Evolutionary conservation across 2,797 vertebrate species (phyloP), one percentile per base, ranked within the genome.

Genomic region (Macrochelys suwanniensis): DNA sequence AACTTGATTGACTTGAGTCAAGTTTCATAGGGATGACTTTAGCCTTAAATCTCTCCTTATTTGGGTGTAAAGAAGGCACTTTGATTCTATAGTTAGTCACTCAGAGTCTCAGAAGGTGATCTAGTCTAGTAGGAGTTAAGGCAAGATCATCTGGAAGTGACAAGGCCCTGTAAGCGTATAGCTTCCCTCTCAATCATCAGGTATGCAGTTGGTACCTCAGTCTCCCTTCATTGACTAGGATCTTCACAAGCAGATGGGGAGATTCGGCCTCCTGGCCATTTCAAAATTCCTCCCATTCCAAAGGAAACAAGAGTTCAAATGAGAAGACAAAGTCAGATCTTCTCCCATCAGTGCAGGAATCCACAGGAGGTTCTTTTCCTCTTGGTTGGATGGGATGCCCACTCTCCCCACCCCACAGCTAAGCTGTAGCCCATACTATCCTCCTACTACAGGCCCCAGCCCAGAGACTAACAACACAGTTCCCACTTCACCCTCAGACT

Each of bases 101-200:
- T 89, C 1, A 57, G 31, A 4, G 0, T 26, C 5, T 0, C 6
- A 79, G 26, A 84, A 31, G 82, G 1, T 4, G 31, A 84, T 37
- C 68, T 42, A 76, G 54, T 45, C 76, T 51, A 68, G 54, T 28
- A 10, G 65, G 56, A 89, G 56, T 10, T 21, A 80, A 65, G 17
- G 6, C 5, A 25, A 82, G 4, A 33, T 51, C 54, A 10, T 5
- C 12, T 85, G 45, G 10, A 79, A 45, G 9, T 47, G 6, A n/a
- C 11, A 1, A 90, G 47, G 80, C 6, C 84, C 83, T 23, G 15
- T 54, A 80, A 86, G 5, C 2, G 1, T 5, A 47, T 2, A 77
- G 6, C 0, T 93, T 49, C 5, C 0, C 0, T 11, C 54, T 88
- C 28, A 37, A 42, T 8, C 1, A 1, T 28, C 56, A 76, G 5